Percentiles rank a stretch among this genome's conserved stretches.
These are phyloP conservation scores for Nautilus pompilius DNA, from an alignment of 1,140 invertebrate species.

Conservation along the genomic window DNA sequence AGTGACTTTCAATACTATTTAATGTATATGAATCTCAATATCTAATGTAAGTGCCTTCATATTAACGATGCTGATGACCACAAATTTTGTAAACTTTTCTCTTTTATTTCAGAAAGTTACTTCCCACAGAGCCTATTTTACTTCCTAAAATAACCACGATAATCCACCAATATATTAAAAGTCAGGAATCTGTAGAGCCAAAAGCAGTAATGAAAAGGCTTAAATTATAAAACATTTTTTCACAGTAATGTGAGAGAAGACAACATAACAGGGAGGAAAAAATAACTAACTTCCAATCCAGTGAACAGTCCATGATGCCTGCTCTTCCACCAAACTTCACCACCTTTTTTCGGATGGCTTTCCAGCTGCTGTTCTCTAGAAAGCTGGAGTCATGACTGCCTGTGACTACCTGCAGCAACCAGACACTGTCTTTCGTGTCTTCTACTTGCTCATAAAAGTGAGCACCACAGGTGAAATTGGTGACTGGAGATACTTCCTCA, in stretches of 20 bases:
- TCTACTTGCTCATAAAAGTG: constrained; percentile 61
- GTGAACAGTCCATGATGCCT: constrained; percentile 58
- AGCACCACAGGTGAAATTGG: constrained; percentile 57
- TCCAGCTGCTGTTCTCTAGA: constrained; percentile 48
- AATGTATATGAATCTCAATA: no score
- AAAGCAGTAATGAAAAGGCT: no score
- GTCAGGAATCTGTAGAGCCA: no score
- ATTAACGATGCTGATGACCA: no score
- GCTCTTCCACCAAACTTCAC: constrained; percentile 57
- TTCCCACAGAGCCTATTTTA: no score
- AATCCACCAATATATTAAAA: no score
- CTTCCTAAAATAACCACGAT: no score
- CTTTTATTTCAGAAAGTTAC: no score
- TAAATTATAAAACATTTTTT: no score
- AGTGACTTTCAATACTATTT: neutral
- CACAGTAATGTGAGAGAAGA: no score
- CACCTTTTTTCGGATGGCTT: constrained; percentile 50
- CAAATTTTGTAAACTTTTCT: no score
- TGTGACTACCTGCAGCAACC: constrained; percentile 57
- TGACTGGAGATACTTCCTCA: constrained; percentile 32
- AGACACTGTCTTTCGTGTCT: constrained; percentile 62
- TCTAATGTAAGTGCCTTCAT: no score
- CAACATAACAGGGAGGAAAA: neutral
- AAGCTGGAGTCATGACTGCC: constrained; percentile 8
- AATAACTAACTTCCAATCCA: constrained; percentile 51